These are phyloP conservation scores for Panthera uncia DNA, from an alignment of 2,113 vertebrate species.

Conservation along the genomic window DNA sequence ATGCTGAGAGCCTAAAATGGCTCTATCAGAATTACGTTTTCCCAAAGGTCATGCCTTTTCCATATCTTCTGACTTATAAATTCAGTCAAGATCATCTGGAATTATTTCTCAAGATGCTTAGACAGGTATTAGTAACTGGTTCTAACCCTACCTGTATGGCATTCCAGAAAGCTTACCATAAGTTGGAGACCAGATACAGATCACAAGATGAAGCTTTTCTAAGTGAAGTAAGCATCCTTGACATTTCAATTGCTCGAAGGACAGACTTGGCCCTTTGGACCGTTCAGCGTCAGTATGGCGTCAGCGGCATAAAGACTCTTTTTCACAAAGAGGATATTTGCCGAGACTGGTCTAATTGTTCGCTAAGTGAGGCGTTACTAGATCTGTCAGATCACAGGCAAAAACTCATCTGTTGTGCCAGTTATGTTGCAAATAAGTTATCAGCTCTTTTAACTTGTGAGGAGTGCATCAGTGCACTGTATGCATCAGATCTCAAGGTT, in stretches of 20 bases:
- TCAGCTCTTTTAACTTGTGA: constrained; percentile 69
- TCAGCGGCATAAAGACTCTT: not conserved
- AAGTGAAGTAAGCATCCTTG: not conserved
- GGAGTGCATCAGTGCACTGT: constrained; percentile 77
- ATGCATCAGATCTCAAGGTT: constrained; percentile 61
- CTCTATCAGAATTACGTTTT: constrained; percentile 62
- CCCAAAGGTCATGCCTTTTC: constrained; percentile 35
- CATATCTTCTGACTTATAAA: constrained; percentile 42
- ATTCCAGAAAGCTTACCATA: constrained; percentile 79
- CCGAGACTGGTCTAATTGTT: constrained; percentile 13
- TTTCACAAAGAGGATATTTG: constrained; percentile 24
- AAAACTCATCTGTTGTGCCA: not conserved
- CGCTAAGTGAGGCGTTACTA: constrained; percentile 57
- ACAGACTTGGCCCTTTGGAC: constrained; percentile 73
- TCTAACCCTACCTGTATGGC: constrained; percentile 66
- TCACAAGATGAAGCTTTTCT: not conserved
- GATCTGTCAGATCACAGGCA: constrained; percentile 13
- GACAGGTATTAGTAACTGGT: constrained; percentile 42
- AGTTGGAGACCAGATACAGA: constrained; percentile 67
- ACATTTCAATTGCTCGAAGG: not conserved
- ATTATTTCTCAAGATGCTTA: constrained; percentile 72
- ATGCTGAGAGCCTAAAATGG: constrained; percentile 81
- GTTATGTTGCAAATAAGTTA: constrained; percentile 65
- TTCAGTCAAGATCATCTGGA: constrained; percentile 79
- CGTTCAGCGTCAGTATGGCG: constrained; percentile 60